Conservation (phyloP, 2,113 vertebrate genomes). For the Sphyrna mokarran region DNA sequence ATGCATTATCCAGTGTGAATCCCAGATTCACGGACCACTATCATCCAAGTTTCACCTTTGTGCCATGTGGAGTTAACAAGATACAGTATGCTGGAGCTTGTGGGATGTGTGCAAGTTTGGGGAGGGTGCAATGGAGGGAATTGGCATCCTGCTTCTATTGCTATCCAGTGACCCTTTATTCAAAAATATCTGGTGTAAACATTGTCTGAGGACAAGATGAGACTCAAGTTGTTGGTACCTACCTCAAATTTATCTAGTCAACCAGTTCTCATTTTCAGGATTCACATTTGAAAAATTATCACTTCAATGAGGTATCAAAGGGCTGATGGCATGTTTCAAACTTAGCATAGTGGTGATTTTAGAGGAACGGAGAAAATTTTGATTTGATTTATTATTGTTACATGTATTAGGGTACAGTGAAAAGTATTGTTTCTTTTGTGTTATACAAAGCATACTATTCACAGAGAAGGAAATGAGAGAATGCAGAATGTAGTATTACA, state of each 20-base stretch:
- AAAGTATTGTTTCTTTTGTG: too few relatives aligned
- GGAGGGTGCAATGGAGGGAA: neutral
- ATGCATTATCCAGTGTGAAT: neutral
- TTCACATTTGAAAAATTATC: neutral
- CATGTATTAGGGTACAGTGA: too few relatives aligned
- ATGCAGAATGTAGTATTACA: too few relatives aligned
- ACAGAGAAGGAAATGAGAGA: too few relatives aligned
- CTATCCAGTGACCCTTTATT: neutral
- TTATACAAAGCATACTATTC: too few relatives aligned
- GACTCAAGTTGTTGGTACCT: neutral
- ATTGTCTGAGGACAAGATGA: neutral
- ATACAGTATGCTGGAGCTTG: neutral
- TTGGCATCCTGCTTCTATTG: neutral
- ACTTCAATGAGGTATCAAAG: neutral
- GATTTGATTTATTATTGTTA: too few relatives aligned
- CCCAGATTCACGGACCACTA: neutral
- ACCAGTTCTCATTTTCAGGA: neutral
- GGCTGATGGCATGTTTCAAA: neutral
- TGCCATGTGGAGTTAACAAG: neutral
- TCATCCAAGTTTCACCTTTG: neutral
- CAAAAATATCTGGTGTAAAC: neutral
- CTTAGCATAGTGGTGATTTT: neutral
- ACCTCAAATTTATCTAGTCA: neutral
- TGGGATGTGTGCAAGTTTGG: neutral
- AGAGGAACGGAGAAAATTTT: neutral